Percentiles rank a stretch among this genome's conserved stretches.
phyloP scores from a whole-genome alignment of 2,888 invertebrate genomes.

The Drosophila bunnanda region DNA sequence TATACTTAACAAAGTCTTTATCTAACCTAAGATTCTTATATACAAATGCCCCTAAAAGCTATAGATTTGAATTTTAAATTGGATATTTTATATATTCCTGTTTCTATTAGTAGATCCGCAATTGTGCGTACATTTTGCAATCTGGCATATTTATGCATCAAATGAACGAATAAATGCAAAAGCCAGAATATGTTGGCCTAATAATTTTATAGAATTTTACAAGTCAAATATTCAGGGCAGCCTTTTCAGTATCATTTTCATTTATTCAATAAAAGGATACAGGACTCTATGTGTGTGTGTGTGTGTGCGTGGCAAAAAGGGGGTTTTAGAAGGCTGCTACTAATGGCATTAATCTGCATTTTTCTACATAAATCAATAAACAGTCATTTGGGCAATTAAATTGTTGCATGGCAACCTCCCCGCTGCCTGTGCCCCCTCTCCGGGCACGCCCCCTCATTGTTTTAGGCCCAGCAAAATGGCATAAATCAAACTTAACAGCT shows the following conservation, averaged over 20 bases:
- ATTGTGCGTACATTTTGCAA: slow-evolving; percentile 21
- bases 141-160: slow-evolving; percentile 31
- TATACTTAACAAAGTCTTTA: background rate
- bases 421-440: background rate
- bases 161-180: slow-evolving; percentile 22
- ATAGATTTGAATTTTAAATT: background rate
- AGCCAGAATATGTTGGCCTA: background rate
- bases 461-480: slow-evolving; percentile 46
- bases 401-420: slow-evolving; percentile 64
- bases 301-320: background rate
- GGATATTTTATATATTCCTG: background rate
- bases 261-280: slow-evolving; percentile 29
- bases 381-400: slow-evolving; percentile 68
- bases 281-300: background rate
- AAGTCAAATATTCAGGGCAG: slow-evolving; percentile 15
- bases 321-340: slow-evolving; percentile 18
- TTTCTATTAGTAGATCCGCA: background rate
- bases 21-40: background rate
- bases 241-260: slow-evolving; percentile 30
- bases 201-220: slow-evolving; percentile 27
- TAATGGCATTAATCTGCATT: slow-evolving; percentile 65
- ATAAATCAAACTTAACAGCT: slow-evolving; percentile 69
- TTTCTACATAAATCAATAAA: slow-evolving; percentile 68
- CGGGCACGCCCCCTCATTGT: slow-evolving; percentile 27
- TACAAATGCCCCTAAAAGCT: background rate